Conservation (phyloP, 2,888 invertebrate species). For the Mesorhabditis spiculigera region DNA sequence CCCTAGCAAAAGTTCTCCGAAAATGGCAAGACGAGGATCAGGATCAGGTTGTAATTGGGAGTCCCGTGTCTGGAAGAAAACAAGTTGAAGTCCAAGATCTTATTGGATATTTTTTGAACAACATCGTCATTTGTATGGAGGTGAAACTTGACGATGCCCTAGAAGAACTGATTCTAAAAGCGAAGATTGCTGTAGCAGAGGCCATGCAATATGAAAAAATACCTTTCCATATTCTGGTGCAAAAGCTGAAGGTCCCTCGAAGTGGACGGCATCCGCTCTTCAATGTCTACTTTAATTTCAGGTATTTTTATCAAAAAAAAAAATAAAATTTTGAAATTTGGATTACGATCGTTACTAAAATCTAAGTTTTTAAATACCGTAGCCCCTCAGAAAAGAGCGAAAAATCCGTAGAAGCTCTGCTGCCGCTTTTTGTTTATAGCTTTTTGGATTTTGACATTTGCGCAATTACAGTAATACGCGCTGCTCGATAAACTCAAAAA, state of each 20-base stretch:
- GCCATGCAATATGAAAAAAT: slow-evolving; percentile 20
- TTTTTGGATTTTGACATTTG: no score
- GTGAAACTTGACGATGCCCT: not conserved
- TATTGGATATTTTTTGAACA: slow-evolving; percentile 53
- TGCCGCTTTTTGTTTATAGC: no score
- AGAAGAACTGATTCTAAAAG: slow-evolving; percentile 12
- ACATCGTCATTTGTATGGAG: slow-evolving; percentile 21
- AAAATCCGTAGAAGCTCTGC: no score
- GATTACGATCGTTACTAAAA: no score
- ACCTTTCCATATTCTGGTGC: slow-evolving; percentile 27
- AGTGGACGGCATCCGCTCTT: slow-evolving; percentile 9
- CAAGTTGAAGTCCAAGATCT: slow-evolving; percentile 21
- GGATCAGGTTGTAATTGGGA: slow-evolving; percentile 32
- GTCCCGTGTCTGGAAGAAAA: slow-evolving; percentile 43
- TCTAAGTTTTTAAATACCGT: no score
- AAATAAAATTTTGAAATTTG: no score
- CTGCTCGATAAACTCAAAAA: no score
- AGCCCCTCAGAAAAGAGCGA: no score
- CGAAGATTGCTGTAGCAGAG: slow-evolving; percentile 15
- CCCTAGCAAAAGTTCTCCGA: slow-evolving; percentile 8
- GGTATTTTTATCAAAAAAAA: not conserved
- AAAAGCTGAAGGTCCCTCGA: slow-evolving; percentile 8
- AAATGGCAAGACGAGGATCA: slow-evolving; percentile 12
- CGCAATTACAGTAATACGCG: no score
- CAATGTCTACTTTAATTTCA: slow-evolving; percentile 28